Evolutionary conservation across 92 coral and sea anemone species (phyloP).

Genomic region (Phenganax stokvisi): DNA sequence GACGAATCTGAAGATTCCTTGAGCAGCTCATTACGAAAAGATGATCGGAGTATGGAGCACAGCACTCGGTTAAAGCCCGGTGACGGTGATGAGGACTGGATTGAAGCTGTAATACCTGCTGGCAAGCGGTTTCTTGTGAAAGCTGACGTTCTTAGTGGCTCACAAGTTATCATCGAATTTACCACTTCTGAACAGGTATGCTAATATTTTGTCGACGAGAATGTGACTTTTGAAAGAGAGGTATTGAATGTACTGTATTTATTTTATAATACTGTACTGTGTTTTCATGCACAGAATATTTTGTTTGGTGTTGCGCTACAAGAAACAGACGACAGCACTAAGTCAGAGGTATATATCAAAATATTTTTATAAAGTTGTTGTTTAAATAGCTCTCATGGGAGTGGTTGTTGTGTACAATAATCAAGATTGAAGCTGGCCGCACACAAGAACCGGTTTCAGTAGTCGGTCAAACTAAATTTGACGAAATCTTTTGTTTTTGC

Average conservation of each 20-base stretch:
- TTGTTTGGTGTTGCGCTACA: constrained; percentile 75
- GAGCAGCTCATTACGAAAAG: neutral
- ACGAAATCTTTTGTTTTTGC: too few species aligned
- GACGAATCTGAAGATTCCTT: constrained; percentile 19
- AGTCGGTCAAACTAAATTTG: too few species aligned
- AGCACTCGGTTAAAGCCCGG: neutral
- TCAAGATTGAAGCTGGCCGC: too few species aligned
- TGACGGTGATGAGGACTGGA: constrained; percentile 10
- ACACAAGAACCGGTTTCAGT: too few species aligned
- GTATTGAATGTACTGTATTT: neutral
- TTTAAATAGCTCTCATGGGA: neutral
- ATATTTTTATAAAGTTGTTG: neutral
- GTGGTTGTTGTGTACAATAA: too few species aligned
- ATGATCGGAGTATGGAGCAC: constrained; percentile 7
- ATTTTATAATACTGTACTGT: neutral
- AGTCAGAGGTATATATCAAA: constrained; percentile 39
- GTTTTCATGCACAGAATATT: constrained; percentile 47
- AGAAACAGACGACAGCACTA: constrained; percentile 45
- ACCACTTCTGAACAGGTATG: constrained; percentile 33
- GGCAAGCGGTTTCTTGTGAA: constrained; percentile 28
- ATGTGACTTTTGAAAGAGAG: neutral
- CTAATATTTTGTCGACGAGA: neutral
- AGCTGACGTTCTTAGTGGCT: constrained; percentile 12
- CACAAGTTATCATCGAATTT: constrained; percentile 13
- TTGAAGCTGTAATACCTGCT: constrained; percentile 26